phyloP scores from a whole-genome alignment of 2,888 invertebrate genomes.

The Chrysolina americana region DNA sequence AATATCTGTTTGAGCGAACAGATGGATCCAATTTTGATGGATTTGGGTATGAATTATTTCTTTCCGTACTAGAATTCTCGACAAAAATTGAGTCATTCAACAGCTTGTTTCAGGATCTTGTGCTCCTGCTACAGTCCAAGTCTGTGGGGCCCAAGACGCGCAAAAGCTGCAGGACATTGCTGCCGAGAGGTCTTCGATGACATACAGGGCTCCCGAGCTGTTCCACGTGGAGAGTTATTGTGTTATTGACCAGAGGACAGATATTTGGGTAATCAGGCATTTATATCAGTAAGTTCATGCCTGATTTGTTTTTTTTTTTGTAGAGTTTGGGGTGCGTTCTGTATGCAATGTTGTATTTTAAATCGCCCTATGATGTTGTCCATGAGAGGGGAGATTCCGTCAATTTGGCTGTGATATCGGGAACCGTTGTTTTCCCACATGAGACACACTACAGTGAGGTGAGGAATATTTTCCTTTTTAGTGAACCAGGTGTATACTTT shows the following conservation, averaged over 20 bases:
- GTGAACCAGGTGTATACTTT: too few relatives aligned
- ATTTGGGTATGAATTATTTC: conserved; percentile 74
- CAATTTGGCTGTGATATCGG: conserved; percentile 86
- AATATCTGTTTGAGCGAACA: conserved; percentile 85
- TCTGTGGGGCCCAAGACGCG: conserved; percentile 79
- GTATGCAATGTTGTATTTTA: conserved; percentile 88
- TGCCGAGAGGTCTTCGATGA: conserved; percentile 89
- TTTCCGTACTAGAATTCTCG: too few relatives aligned
- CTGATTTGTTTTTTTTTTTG: conserved; percentile 54
- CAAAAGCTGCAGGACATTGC: conserved; percentile 84
- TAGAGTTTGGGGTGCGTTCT: conserved; percentile 89
- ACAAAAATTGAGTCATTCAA: not conserved
- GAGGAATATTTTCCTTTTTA: conserved; percentile 42
- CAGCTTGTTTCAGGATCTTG: conserved; percentile 73
- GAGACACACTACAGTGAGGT: conserved; percentile 77
- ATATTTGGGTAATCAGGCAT: conserved; percentile 81
- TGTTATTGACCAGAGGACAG: conserved; percentile 86
- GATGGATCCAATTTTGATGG: conserved; percentile 84
- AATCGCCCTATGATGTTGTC: conserved; percentile 87
- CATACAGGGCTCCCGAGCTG: conserved; percentile 89
- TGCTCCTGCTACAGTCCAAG: conserved; percentile 76
- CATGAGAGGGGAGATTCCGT: conserved; percentile 91
- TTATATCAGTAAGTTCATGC: not conserved
- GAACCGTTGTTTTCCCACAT: conserved; percentile 81
- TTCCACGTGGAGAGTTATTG: conserved; percentile 88